Base-by-base conservation (phyloP, 2,113 vertebrate species). In the Onychostruthus taczanowskii region DNA sequence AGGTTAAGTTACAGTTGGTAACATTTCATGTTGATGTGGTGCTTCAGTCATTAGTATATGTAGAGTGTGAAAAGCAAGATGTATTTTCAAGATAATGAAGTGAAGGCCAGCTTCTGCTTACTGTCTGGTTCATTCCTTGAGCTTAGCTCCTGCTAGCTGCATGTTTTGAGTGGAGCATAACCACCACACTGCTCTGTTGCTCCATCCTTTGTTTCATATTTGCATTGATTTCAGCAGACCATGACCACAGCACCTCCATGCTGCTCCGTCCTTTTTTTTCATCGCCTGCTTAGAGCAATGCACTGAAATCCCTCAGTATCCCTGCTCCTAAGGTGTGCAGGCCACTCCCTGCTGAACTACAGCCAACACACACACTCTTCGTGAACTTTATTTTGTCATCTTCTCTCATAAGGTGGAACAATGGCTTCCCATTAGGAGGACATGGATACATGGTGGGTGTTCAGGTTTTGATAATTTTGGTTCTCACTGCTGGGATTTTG, bases 151-250 rank as follows among this genome's bases (percentile, higher is more conserved):
- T 66, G 50, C 23, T 58, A 66, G 35, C 37, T 58, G 37, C 52
- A 44, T 14, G 50, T 33, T 81, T 74, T 74, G 9, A 10, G 21
- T 15, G 37, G 44, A 44, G 31, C 44, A 37, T 10, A 33, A 20
- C 31, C 44, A 44, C 68, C 26, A 7, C 44, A 44, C 2, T 0
- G 0, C 37, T 50, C 22, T 73, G 76, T 23, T 81, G 27, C 44
- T 50, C 37, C 37, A 16, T 16, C 37, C 31, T 37, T 58, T 66
- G 44, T 37, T 59, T 44, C 59, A 33, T 28, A 44, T 1, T 12
- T 52, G 20, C 26, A 26, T 24, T 0, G 0, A 35, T 41, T 63
- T 79, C 3, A 1, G 47, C 49, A 56, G n/a, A 62, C 3, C 30
- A n/a, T 17, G 20, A n/a, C 49, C 16, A 13, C 66, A 49, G 30